Base-by-base conservation (phyloP, 1,140 invertebrate genomes). In the Augochlora pura region DNA sequence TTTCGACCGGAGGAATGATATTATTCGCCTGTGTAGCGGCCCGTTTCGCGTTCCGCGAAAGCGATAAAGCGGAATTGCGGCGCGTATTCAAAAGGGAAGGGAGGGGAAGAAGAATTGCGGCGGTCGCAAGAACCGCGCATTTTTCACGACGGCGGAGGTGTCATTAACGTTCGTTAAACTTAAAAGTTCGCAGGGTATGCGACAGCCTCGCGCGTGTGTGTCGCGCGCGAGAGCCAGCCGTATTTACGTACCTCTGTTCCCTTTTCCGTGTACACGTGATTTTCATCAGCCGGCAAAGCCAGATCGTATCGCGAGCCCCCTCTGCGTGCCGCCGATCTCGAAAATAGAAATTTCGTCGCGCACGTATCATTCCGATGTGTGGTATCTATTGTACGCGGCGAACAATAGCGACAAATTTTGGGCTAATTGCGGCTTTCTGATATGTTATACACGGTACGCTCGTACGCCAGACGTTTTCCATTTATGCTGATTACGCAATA, bases 1-100 rank as follows among this genome's bases (percentile, higher is more conserved):
- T 85, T 85, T 39, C 70, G 74, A 62, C 54, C n/a, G n/a, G 74
- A 66, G 49, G 52, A 75, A 85, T 66, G 57, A 62, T 77, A 62
- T 70, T 70, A 77, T 77, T 68, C 75, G 12, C 14, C 16, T 8
- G n/a, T n/a, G 54, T 57, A n/a, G 5, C 12, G 57, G 57, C 52
- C 66, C 70, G 75, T 77, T 70, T 38, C 66, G 42, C 66, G 67
- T 77, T 62, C 66, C 60, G 21, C 27, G 38, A 46, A n/a, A 32
- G 42, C 27, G 49, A 70, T 77, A 63, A 69, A 82, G 74, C 57
- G 70, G 49, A 81, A 73, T 67, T 42, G 63, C 25, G 65, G 42
- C 7, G 69, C 60, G n/a, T n/a, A 74, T 66, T 39, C 64, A 25
- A 18, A 63, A 16, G 49, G 77, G 21, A 42, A 23, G 0, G 77